phyloP scores from a whole-genome alignment of 2,888 invertebrate species.

The Isoperla grammatica region DNA sequence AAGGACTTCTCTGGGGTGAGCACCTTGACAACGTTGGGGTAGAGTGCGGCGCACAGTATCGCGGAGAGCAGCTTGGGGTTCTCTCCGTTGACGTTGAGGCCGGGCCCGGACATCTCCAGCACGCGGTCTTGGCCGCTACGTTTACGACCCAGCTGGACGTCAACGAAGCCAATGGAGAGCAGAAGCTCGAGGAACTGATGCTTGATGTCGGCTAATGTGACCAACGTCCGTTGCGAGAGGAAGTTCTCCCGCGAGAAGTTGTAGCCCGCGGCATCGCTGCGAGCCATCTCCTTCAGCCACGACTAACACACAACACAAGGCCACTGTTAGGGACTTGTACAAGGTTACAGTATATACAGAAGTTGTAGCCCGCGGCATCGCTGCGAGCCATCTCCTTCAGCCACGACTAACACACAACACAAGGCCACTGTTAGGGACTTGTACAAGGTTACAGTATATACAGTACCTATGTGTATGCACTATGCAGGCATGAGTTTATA shows the following conservation, averaged over 20 bases:
- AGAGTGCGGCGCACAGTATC: slow-evolving; percentile 84
- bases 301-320: slow-evolving; percentile 52
- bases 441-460: no score
- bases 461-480: no score
- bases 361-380: slow-evolving; percentile 65
- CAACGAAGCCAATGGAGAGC: slow-evolving; percentile 73
- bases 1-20: slow-evolving; percentile 73
- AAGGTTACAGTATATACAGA: no score
- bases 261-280: slow-evolving; percentile 63
- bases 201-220: slow-evolving; percentile 83
- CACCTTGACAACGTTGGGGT: slow-evolving; percentile 86
- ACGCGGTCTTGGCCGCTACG: slow-evolving; percentile 53
- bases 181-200: slow-evolving; percentile 70
- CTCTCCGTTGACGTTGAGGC: slow-evolving; percentile 35
- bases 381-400: slow-evolving; percentile 62
- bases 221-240: slow-evolving; percentile 72
- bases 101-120: slow-evolving; percentile 56
- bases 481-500: no score
- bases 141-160: slow-evolving; percentile 50
- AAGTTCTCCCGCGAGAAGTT: slow-evolving; percentile 79
- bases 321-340: no score
- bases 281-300: slow-evolving; percentile 68
- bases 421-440: no score
- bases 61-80: slow-evolving; percentile 72
- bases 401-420: slow-evolving; percentile 62